A percentile compares a stretch with the other conserved stretches of the same genome.
phyloP scores from a whole-genome alignment of 2,888 invertebrate species.

The Sussaba pulchella region DNA sequence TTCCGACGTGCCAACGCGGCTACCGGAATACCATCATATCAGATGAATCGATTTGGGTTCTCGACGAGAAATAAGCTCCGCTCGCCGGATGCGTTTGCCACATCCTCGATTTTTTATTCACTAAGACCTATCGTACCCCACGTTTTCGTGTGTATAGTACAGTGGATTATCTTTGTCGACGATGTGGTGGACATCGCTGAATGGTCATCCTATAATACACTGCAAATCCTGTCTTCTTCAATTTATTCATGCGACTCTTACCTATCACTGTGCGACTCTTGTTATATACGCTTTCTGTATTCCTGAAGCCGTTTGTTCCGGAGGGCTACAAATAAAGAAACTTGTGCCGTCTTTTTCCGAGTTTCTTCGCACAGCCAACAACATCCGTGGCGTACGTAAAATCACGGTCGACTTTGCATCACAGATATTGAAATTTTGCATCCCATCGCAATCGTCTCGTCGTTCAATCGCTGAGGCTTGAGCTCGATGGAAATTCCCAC shows the following conservation, averaged over 20 bases:
- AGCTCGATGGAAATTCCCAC: slow-evolving; percentile 32
- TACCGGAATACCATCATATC: slow-evolving; percentile 62
- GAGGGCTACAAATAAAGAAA: background rate
- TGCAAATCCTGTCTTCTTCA: too few relatives aligned
- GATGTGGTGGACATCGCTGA: slow-evolving; percentile 5
- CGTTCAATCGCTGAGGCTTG: slow-evolving; percentile 8
- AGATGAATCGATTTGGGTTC: slow-evolving; percentile 77
- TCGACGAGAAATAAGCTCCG: slow-evolving; percentile 75
- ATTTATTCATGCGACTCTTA: too few relatives aligned
- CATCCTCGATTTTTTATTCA: slow-evolving; percentile 10
- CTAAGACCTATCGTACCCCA: slow-evolving; percentile 17
- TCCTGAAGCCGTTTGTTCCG: background rate
- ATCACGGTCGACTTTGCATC: background rate
- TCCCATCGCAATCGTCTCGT: slow-evolving; percentile 5
- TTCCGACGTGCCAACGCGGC: background rate
- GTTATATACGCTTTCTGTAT: background rate
- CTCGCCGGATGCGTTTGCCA: slow-evolving; percentile 49
- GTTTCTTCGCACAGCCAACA: too few relatives aligned
- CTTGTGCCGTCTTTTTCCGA: too few relatives aligned
- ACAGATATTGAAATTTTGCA: background rate
- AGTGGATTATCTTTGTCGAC: slow-evolving; percentile 6
- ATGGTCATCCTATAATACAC: too few relatives aligned
- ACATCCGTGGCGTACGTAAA: background rate
- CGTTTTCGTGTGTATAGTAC: background rate
- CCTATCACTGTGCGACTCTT: background rate